Conservation (phyloP, 2,888 invertebrate species). For the Cloeon dipterum region DNA sequence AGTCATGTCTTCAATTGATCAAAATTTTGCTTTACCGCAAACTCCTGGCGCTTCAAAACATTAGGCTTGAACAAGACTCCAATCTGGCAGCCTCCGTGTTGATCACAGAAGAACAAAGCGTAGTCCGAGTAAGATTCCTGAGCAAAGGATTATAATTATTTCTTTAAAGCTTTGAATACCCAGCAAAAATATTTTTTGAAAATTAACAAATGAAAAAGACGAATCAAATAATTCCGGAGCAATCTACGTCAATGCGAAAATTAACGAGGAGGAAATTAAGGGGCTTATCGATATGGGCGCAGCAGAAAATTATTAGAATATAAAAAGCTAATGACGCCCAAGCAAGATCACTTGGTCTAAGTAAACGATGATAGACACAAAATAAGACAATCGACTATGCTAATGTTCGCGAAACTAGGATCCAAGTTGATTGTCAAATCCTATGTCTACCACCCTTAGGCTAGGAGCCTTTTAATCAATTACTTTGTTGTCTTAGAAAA, state of each 20-base stretch:
- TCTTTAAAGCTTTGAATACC: too few species aligned
- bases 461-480: too few species aligned
- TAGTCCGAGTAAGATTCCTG: constrained; percentile 48
- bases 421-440: neutral
- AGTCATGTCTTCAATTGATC: neutral
- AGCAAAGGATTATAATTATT: too few species aligned
- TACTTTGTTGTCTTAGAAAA: neutral
- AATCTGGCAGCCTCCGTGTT: constrained; percentile 65
- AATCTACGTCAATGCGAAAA: too few species aligned
- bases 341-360: too few species aligned
- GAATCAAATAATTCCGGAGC: too few species aligned
- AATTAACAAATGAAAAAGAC: neutral
- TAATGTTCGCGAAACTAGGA: neutral
- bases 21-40: constrained; percentile 33
- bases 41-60: constrained; percentile 31
- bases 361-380: too few species aligned
- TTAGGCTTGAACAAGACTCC: constrained; percentile 66
- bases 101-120: constrained; percentile 75
- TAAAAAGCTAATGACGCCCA: too few species aligned
- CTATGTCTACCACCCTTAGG: neutral
- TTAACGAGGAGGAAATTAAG: too few species aligned
- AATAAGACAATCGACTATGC: too few species aligned
- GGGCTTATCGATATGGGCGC: too few species aligned
- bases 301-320: too few species aligned
- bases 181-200: neutral